Base-by-base conservation (phyloP, 1,140 invertebrate genomes). In the Dendroctonus valens region DNA sequence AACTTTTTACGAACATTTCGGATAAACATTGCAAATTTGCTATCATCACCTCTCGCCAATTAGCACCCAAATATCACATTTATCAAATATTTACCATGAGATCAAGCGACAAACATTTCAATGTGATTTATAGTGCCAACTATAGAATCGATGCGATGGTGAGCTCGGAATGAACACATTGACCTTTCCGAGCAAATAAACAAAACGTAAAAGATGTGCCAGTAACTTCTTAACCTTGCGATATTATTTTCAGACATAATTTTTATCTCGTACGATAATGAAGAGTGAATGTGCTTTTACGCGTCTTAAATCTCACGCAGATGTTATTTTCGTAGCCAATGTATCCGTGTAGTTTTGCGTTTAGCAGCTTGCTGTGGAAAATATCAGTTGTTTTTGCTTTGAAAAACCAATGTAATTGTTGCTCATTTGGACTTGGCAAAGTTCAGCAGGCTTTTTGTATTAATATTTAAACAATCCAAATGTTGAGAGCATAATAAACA, bases 181-280 rank as follows among this genome's bases (percentile, higher is more conserved):
- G 65, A 67, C 65, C 65, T 67, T 67, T 67, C 26, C 57, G 15
- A 61, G 41, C 65, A 55, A 62, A 67, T 62, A 67, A 67, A 67
- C 65, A 62, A 61, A 67, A 62, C 65, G 58, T 67, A 61, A 67
- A 67, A 67, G 65, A 67, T 67, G 65, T 67, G 59, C 65, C 65
- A 67, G 65, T 67, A 67, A 67, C 65, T 67, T 61, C 65, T 67
- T 67, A 67, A 67, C 65, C 65, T 67, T 67, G 65, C 65, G 58
- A 67, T 60, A 67, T 67, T 67, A 67, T 67, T 67, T 67, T 67
- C 65, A 67, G 65, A 60, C 58, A 57, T 48, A 67, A 67, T 67
- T 67, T 67, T 67, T 67, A 67, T 61, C 65, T 65, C 59, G 59
- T 5, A 9, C 44, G 65, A 67, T 67, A 67, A 67, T 67, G 58